phyloP scores from a whole-genome alignment of 2,113 vertebrate genomes.

The Mormyrus lacerda region DNA sequence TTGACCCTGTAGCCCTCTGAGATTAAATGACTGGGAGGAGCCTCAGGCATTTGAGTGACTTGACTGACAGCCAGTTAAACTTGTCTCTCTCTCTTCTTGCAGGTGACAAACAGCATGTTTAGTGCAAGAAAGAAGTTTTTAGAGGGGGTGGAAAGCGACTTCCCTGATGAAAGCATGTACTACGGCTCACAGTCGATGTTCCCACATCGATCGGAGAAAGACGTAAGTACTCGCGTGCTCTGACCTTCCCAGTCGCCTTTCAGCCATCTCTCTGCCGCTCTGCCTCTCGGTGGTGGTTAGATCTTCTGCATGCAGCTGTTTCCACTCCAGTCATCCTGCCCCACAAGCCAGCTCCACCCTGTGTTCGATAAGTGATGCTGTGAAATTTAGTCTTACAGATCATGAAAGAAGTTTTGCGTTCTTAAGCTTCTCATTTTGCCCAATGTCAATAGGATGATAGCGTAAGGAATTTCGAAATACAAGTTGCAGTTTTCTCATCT shows the following conservation, averaged over 20 bases:
- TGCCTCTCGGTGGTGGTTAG: neutral
- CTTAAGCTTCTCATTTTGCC: neutral
- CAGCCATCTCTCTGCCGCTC: neutral
- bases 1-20: neutral
- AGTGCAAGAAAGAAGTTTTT: conserved; percentile 87
- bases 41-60: neutral
- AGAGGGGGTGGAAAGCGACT: conserved; percentile 82
- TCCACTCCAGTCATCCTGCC: neutral
- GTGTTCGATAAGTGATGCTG: neutral
- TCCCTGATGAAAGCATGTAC: conserved; percentile 81
- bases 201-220: conserved; percentile 80
- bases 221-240: conserved; percentile 59
- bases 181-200: conserved; percentile 81
- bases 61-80: conserved; percentile 11
- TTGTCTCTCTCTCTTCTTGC: conserved; percentile 40
- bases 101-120: conserved; percentile 92
- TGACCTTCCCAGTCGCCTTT: neutral
- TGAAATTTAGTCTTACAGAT: neutral
- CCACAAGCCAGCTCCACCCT: neutral
- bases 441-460: neutral
- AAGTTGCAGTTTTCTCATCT: neutral
- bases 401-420: neutral
- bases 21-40: neutral
- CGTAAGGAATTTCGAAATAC: neutral
- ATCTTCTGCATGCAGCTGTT: neutral